Evolutionary conservation across 53 echinoderm and acorn worm species (phyloP).

Genomic region (Luidia sarsii): DNA sequence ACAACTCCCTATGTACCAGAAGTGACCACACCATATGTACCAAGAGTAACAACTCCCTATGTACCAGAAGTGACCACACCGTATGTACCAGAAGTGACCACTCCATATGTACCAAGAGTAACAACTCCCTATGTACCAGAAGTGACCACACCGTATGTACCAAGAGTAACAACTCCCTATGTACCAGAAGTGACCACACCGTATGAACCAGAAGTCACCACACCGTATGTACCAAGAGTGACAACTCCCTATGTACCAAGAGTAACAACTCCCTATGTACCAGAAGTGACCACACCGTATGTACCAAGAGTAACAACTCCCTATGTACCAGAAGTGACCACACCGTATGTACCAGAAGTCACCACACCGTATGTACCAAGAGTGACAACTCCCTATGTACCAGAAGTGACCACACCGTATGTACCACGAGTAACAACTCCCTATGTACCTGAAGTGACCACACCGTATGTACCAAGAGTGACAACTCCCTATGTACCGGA

Average conservation of each 20-base stretch:
- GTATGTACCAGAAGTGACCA: neutral
- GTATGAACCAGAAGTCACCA: neutral
- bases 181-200: conserved; percentile 8
- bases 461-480: neutral
- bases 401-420: neutral
- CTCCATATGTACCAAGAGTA: neutral
- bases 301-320: conserved; percentile 5
- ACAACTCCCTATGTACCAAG: too few relatives aligned
- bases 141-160: conserved; percentile 6
- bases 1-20: conserved; percentile 9
- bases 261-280: neutral
- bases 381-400: neutral
- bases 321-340: conserved; percentile 6
- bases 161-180: neutral
- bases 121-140: neutral
- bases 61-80: conserved; percentile 1
- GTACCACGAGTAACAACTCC: neutral
- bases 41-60: neutral
- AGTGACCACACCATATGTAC: conserved; percentile 11
- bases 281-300: conserved; percentile 4
- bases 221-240: neutral
- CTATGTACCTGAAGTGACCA: neutral
- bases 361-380: neutral
- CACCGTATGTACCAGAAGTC: neutral
- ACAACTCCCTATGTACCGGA: neutral